These are phyloP conservation scores for Apteryx mantelli DNA, from an alignment of 2,113 vertebrate genomes.

Conservation along the genomic window DNA sequence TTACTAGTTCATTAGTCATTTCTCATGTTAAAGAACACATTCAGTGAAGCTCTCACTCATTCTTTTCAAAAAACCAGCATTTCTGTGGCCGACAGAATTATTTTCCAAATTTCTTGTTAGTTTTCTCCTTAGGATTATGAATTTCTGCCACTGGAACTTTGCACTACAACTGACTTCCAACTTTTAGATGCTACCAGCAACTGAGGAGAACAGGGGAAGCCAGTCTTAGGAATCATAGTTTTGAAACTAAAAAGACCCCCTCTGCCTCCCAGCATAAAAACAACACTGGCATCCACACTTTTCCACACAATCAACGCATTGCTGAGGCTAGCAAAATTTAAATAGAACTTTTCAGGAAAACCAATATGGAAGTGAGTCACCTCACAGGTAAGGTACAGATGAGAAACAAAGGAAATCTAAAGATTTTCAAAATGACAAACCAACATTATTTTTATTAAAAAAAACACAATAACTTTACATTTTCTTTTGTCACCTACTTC, in stretches of 20 bases:
- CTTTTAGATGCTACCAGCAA: not conserved
- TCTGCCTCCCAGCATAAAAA: not conserved
- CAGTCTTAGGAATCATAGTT: not conserved
- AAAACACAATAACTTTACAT: not conserved
- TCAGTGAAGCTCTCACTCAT: not conserved
- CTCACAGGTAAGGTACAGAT: not conserved
- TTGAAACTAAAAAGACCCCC: not conserved
- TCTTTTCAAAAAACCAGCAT: not conserved
- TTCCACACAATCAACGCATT: not conserved
- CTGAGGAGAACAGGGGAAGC: not conserved
- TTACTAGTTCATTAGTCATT: not conserved
- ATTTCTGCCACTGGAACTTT: not conserved
- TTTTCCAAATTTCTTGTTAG: not conserved
- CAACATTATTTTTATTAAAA: not conserved
- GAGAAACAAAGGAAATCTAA: not conserved
- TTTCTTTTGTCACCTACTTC: not conserved
- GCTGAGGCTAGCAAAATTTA: not conserved
- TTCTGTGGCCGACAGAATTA: not conserved
- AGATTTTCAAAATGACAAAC: not conserved
- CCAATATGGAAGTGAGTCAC: not conserved
- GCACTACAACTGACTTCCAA: not conserved
- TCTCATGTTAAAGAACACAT: not conserved
- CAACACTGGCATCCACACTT: not conserved
- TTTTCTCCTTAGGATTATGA: not conserved
- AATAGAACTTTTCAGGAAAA: not conserved